A percentile compares a stretch with the other conserved stretches of the same genome.
Conservation (phyloP, 2,888 invertebrate species). For the Pachydiplax longipennis region DNA sequence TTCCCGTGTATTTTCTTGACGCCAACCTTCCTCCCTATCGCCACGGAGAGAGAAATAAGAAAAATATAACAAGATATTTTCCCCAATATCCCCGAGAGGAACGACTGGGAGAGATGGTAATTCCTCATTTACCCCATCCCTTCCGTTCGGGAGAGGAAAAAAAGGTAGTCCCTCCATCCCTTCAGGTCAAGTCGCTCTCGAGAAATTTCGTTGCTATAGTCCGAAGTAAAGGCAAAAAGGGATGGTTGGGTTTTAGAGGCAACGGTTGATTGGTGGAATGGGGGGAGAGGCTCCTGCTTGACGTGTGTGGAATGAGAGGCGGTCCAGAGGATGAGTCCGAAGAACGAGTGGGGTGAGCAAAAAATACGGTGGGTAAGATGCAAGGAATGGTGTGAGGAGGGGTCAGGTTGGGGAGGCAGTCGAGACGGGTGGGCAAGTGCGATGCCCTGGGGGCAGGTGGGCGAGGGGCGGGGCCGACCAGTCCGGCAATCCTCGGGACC, state of each 20-base stretch:
- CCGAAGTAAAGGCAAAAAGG: background rate
- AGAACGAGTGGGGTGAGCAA: background rate
- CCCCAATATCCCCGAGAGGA: background rate
- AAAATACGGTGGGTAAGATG: background rate
- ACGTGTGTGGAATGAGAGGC: background rate
- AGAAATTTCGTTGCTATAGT: constrained; percentile 32
- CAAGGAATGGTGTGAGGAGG: background rate
- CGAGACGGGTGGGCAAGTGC: constrained; percentile 23
- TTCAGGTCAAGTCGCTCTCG: constrained; percentile 22
- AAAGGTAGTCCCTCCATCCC: constrained; percentile 18
- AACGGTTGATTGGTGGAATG: constrained; percentile 32
- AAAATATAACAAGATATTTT: background rate
- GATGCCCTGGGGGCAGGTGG: constrained; percentile 30
- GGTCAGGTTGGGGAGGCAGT: background rate
- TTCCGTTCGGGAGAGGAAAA: background rate
- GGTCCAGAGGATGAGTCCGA: background rate
- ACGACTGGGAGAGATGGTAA: background rate
- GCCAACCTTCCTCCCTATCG: background rate
- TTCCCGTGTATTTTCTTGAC: background rate
- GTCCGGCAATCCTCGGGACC: background rate
- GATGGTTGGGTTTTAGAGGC: constrained; percentile 2
- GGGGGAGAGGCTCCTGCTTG: background rate
- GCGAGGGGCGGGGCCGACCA: background rate
- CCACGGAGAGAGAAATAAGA: background rate
- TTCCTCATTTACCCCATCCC: background rate